A percentile compares a stretch with the other conserved stretches of the same genome.
Evolutionary conservation across 2,797 vertebrate genomes (phyloP).

Genomic region (Hoplostethus atlanticus): DNA sequence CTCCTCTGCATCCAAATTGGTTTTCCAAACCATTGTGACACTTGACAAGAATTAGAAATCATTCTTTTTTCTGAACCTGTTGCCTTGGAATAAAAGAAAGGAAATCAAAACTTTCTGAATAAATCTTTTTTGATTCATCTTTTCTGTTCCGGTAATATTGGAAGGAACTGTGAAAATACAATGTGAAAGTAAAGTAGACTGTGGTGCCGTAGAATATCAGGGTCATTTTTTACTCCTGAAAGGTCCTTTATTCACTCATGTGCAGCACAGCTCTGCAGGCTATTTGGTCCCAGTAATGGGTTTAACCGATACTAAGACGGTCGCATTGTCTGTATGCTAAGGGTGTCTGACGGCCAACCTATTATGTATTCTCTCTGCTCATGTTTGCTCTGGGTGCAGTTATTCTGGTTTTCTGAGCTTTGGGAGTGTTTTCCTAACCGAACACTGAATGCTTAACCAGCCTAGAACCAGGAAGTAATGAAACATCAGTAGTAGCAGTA

Average conservation of each 20-base stretch:
- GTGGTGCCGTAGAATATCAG: no score
- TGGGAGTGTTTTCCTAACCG: slow-evolving; percentile 48
- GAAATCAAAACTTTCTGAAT: no score
- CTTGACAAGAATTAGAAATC: no score
- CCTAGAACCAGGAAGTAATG: slow-evolving; percentile 35
- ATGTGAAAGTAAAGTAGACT: no score
- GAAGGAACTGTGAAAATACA: no score
- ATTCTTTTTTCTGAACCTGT: no score
- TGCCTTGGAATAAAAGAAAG: no score
- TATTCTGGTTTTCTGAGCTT: slow-evolving; percentile 67
- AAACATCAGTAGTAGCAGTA: slow-evolving; percentile 7
- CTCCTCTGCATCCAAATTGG: no score
- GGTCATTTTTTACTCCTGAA: no score
- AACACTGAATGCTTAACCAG: slow-evolving; percentile 33
- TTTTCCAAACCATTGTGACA: no score
- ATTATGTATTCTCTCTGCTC: slow-evolving; percentile 52
- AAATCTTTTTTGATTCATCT: no score
- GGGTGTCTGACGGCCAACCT: slow-evolving; percentile 54
- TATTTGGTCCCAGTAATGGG: slow-evolving; percentile 36
- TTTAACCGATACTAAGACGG: slow-evolving; percentile 64
- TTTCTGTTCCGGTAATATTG: no score
- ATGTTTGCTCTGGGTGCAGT: slow-evolving; percentile 75
- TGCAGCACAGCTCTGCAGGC: neutral
- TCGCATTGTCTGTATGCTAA: slow-evolving; percentile 67
- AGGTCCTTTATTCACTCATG: neutral